These are phyloP conservation scores for Cyanistes caeruleus DNA, from an alignment of 2,113 vertebrate species.

Conservation along the genomic window DNA sequence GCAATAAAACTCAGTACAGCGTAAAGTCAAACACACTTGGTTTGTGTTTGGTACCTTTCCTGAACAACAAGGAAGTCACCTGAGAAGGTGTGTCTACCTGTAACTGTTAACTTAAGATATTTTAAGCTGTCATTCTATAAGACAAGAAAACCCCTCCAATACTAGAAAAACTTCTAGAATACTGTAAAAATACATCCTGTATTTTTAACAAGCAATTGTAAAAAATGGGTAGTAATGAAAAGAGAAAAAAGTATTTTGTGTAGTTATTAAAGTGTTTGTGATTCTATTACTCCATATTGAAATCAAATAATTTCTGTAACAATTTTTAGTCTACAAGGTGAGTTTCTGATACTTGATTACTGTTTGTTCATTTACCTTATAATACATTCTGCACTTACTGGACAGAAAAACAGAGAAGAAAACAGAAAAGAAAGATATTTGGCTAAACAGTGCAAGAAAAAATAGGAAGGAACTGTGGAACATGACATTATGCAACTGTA, in stretches of 20 bases:
- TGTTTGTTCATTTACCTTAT: background rate
- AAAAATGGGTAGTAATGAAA: background rate
- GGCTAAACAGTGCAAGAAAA: background rate
- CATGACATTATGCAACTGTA: background rate
- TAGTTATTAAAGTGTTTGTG: background rate
- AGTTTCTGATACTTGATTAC: background rate
- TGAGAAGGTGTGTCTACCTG: background rate
- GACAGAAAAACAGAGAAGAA: background rate
- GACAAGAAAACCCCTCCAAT: background rate
- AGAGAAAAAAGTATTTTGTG: background rate
- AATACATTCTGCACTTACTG: background rate
- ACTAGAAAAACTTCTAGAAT: background rate
- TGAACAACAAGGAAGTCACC: background rate
- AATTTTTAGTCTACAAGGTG: background rate
- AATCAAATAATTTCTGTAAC: background rate
- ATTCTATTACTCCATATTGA: background rate
- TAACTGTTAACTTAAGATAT: background rate
- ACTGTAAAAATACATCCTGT: background rate
- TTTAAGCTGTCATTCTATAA: background rate
- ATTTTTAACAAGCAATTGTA: background rate
- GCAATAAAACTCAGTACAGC: background rate
- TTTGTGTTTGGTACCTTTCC: background rate
- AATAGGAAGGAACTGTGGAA: background rate
- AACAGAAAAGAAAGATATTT: background rate
- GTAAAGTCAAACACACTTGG: background rate